Base-by-base conservation (phyloP, 1,140 invertebrate genomes). In the Papilio polytes region DNA sequence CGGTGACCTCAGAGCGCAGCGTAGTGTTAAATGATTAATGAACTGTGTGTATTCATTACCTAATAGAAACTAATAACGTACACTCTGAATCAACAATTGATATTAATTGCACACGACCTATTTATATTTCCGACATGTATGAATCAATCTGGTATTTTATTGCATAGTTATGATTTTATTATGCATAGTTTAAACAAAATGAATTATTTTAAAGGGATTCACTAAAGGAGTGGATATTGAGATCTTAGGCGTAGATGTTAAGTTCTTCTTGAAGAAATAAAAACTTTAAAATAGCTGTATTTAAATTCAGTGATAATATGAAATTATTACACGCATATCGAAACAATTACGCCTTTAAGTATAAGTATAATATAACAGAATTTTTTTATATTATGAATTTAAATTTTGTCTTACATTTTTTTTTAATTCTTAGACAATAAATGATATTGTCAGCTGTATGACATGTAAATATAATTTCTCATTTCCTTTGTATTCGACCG, bases 1-100 rank as follows among this genome's bases (percentile, higher is more conserved):
- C 22, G 26, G 22, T 26, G 63, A 15, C 26, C 22, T 26, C 59
- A 63, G 63, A 70, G 63, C 26, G 22, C 22, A 70, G 26, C 26
- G 63, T 70, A 70, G 63, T 70, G 63, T 31, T 70, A 70, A 70
- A 31, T 70, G 63, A 70, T 70, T 70, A 70, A 70, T 70, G 63
- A 70, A 70, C 63, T 36, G 63, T 70, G 63, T 15, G 63, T 63
- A 63, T 70, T 70, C 63, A 70, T 36, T 70, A 70, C 63, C 26
- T 70, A 70, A 70, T 70, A 70, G 63, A 70, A 70, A 70, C 63
- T 70, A 70, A 70, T 36, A 66, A 31, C 26, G 13, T 70, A 70
- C 22, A 36, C 3, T 70, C 26, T 31, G 63, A 15, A 63, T 12
- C 22, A 63, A 70, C 63, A 70, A 70, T 70, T 70, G 63, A 70